Evolutionary conservation across 2,113 vertebrate species (phyloP).

Genomic region (Mirounga angustirostris): DNA sequence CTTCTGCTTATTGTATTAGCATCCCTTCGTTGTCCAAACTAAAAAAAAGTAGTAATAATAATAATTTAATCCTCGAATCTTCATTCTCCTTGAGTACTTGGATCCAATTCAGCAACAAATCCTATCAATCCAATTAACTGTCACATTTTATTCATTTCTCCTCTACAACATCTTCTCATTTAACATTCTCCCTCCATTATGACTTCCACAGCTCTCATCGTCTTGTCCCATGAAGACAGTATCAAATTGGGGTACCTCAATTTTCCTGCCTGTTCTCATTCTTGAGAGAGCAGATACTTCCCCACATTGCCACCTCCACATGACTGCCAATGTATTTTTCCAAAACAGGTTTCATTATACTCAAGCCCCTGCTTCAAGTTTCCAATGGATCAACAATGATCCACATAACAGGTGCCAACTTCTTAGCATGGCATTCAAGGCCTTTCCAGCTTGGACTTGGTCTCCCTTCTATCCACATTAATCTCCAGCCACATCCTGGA

Average conservation of each 20-base stretch:
- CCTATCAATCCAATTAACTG: background rate
- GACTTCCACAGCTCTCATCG: background rate
- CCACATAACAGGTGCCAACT: accelerated
- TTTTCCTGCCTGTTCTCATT: background rate
- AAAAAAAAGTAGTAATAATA: background rate
- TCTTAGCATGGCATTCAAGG: background rate
- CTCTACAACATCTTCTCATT: background rate
- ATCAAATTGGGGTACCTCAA: too few species aligned
- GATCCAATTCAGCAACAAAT: background rate
- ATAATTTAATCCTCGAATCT: background rate
- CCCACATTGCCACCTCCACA: background rate
- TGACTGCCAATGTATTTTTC: background rate
- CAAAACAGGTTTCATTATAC: background rate
- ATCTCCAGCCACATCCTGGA: background rate
- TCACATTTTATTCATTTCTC: background rate
- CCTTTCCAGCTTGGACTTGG: background rate
- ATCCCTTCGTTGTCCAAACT: background rate
- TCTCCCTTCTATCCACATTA: too few species aligned
- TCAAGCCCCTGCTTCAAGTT: background rate
- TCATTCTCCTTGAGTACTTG: background rate
- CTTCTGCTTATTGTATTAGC: background rate
- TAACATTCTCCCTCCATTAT: background rate
- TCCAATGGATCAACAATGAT: background rate
- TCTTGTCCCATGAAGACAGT: background rate
- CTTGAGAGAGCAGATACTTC: background rate